phyloP scores from a whole-genome alignment of 2,888 invertebrate species.

The Masnerella sp. region DNA sequence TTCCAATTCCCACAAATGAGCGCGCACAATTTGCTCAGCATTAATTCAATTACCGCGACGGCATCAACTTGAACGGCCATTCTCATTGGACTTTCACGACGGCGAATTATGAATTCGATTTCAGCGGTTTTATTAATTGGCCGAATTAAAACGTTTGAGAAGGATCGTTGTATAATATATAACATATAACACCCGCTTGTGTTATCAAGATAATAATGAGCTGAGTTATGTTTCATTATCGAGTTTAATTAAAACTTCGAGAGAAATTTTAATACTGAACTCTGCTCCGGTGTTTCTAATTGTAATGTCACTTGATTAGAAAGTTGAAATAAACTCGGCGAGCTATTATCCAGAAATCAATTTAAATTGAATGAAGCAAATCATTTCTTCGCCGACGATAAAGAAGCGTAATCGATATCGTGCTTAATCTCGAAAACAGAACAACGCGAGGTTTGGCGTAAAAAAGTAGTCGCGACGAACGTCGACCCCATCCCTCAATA shows the following conservation, averaged over 20 bases:
- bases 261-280: conserved; percentile 1
- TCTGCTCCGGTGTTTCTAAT: not conserved
- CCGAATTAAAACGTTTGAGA: not conserved
- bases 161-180: not conserved
- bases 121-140: conserved; percentile 10
- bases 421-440: conserved; percentile 1
- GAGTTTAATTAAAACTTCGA: conserved; percentile 5
- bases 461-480: conserved; percentile 1
- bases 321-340: conserved; percentile 5
- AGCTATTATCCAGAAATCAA: not conserved
- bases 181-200: not conserved
- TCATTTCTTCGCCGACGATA: too few species aligned
- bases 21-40: conserved; percentile 9
- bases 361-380: too few species aligned
- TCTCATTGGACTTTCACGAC: conserved; percentile 14
- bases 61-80: not conserved
- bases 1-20: conserved; percentile 11
- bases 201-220: not conserved
- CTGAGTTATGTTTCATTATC: conserved; percentile 12
- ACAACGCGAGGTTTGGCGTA: not conserved
- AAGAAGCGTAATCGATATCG: not conserved
- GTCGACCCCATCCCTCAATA: conserved; percentile 20
- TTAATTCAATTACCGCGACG: conserved; percentile 12
- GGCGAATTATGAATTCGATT: not conserved
- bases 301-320: conserved; percentile 14